Percentiles rank a stretch among this genome's conserved stretches.
These are phyloP conservation scores for Hyles lineata DNA, from an alignment of 2,888 invertebrate genomes.

Conservation along the genomic window DNA sequence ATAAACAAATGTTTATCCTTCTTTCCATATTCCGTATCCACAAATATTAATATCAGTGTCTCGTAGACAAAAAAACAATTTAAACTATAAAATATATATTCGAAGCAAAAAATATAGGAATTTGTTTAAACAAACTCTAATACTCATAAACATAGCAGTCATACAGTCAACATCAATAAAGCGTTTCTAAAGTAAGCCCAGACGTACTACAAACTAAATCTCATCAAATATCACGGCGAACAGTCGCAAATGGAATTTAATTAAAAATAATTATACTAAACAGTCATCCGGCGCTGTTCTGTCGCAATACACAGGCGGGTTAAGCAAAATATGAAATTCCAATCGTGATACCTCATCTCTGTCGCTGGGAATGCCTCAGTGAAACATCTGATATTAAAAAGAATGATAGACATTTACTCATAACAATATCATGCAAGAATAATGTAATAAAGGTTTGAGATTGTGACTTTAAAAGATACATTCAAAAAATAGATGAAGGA, in stretches of 20 bases:
- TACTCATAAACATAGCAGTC: too few relatives aligned
- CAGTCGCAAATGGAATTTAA: slow-evolving; percentile 58
- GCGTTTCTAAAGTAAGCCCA: too few relatives aligned
- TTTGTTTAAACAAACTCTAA: too few relatives aligned
- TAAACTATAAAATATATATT: too few relatives aligned
- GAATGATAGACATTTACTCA: slow-evolving; percentile 13
- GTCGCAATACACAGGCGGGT: slow-evolving; percentile 37
- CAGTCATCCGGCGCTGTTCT: slow-evolving; percentile 43
- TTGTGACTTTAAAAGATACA: not conserved
- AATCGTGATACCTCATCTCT: slow-evolving; percentile 31
- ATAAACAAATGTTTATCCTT: slow-evolving; percentile 30
- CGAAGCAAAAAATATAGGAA: too few relatives aligned
- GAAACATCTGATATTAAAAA: slow-evolving; percentile 21
- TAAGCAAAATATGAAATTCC: slow-evolving; percentile 61
- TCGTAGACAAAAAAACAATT: too few relatives aligned
- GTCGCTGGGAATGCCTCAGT: slow-evolving; percentile 13
- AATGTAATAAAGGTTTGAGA: not conserved
- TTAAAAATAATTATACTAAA: slow-evolving; percentile 58
- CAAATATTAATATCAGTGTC: too few relatives aligned
- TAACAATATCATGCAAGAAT: not conserved
- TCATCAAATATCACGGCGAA: slow-evolving; percentile 43
- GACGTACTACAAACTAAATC: slow-evolving; percentile 36
- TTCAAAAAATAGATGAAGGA: not conserved
- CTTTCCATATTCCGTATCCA: too few relatives aligned
- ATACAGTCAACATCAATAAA: too few relatives aligned